Evolutionary conservation across 2,888 invertebrate genomes (phyloP).

Genomic region (Rotaria socialis): DNA sequence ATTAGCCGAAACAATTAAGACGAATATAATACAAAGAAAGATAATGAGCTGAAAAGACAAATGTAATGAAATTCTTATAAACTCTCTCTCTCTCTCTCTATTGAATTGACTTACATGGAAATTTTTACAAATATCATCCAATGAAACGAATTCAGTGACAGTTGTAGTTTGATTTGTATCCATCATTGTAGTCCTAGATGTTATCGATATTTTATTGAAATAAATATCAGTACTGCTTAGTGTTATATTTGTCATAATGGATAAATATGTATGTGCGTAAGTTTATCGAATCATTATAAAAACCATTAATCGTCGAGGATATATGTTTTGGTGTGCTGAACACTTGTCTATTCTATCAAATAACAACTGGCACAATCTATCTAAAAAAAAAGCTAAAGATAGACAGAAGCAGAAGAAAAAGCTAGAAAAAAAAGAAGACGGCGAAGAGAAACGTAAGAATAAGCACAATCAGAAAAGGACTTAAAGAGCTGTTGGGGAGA

Average conservation of each 20-base stretch:
- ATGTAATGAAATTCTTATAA: no score
- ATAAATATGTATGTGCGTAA: no score
- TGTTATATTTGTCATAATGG: background rate
- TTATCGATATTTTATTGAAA: background rate
- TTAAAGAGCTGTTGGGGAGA: background rate
- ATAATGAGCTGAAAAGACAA: background rate
- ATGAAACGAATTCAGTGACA: background rate
- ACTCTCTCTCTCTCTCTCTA: no score
- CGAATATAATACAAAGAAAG: conserved; percentile 24
- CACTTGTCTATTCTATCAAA: background rate
- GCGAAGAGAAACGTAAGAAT: background rate
- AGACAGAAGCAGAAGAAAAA: background rate
- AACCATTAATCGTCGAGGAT: background rate
- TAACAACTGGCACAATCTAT: background rate
- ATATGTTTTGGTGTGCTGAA: background rate
- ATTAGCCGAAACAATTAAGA: conserved; percentile 13
- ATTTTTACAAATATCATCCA: conserved; percentile 20
- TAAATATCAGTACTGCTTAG: background rate
- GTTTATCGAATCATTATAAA: no score
- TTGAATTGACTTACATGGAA: conserved; percentile 2
- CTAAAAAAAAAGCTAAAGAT: background rate
- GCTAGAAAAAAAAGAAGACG: background rate
- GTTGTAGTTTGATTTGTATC: background rate
- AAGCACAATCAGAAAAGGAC: background rate
- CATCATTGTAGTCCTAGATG: background rate